Percentiles rank a stretch among this genome's conserved stretches.
phyloP scores from a whole-genome alignment of 1,140 invertebrate species.

The Leptonema lineaticorne region DNA sequence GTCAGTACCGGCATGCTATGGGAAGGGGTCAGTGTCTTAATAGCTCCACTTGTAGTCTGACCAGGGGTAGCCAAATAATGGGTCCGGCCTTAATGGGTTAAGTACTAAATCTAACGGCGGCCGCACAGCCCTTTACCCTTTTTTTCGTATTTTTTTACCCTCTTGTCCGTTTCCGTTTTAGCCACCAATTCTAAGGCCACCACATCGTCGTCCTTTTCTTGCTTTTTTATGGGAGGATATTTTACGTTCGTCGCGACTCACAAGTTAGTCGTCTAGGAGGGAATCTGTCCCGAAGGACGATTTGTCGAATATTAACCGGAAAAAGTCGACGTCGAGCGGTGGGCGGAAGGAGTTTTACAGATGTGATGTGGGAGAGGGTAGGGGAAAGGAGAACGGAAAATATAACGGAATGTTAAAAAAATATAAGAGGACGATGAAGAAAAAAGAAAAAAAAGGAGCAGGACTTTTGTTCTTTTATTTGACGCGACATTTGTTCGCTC shows the following conservation, averaged over 20 bases:
- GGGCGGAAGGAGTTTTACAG: too few species aligned
- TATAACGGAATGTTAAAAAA: too few species aligned
- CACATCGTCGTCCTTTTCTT: too few species aligned
- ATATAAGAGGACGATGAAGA: too few species aligned
- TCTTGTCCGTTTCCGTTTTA: background rate
- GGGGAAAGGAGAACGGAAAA: too few species aligned
- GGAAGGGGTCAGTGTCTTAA: slow-evolving; percentile 8
- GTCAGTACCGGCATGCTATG: background rate
- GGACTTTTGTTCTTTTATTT: too few species aligned
- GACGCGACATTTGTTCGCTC: too few species aligned
- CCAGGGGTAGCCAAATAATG: slow-evolving; percentile 9
- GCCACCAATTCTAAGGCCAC: too few species aligned
- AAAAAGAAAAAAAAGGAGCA: too few species aligned
- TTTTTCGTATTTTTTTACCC: background rate
- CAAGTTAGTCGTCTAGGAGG: background rate
- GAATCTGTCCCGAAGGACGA: background rate
- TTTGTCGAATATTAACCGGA: background rate
- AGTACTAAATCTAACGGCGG: slow-evolving; percentile 9
- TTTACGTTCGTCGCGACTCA: slow-evolving; percentile 10
- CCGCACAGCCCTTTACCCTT: background rate
- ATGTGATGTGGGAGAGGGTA: too few species aligned
- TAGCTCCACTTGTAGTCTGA: slow-evolving; percentile 6
- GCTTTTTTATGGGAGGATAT: background rate
- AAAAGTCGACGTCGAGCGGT: background rate
- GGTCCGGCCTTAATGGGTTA: slow-evolving; percentile 10